Base-by-base conservation (phyloP, 2,888 invertebrate species). In the Clusia tigrina region DNA sequence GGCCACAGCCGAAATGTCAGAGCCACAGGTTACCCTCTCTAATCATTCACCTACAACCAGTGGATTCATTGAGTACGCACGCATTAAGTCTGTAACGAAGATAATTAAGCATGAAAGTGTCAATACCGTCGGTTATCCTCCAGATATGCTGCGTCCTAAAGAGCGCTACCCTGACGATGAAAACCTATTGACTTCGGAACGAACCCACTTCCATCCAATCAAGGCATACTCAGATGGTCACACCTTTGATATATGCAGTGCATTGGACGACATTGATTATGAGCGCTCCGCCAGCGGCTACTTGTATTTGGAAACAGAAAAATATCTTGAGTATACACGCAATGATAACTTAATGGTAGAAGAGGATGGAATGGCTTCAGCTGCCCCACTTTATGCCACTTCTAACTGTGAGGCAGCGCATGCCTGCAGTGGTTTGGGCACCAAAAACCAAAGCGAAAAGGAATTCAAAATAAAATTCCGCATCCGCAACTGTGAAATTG, bases 161-260 rank as follows among this genome's bases (percentile, higher is more conserved):
- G 63, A 66, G 20, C 61, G 59, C 15, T 60, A 62, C 58, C 51
- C 62, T 15, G 76, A 76, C 26, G 77, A 78, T 52, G 92, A 92
- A 78, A 91, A 93, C 82, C 84, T 93, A 70, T 86, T 93, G 66
- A 91, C 90, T 18, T 91, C 94, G 6, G 87, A 89, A 68, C 89
- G 89, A 68, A 94, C 93, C 63, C 94, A 95, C 84, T 94, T 95
- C 85, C 88, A 90, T 70, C 94, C 94, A 17, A 94, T 94, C 72
- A 88, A 88, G 72, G 77, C 75, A 63, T 87, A 87, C 80, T 88
- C 86, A 26, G 91, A 92, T 82, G 92, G 92, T 56, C 89, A 90
- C 71, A 89, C 90, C 17, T 92, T 92, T 83, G 86, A 89, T 69
- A 89, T 91, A 71, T 83, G 85, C 71, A 86, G 85, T 74, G 87